A percentile compares a stretch with the other conserved stretches of the same genome.
phyloP scores from a whole-genome alignment of 2,113 vertebrate species.

The Corythornis vintsioides region DNA sequence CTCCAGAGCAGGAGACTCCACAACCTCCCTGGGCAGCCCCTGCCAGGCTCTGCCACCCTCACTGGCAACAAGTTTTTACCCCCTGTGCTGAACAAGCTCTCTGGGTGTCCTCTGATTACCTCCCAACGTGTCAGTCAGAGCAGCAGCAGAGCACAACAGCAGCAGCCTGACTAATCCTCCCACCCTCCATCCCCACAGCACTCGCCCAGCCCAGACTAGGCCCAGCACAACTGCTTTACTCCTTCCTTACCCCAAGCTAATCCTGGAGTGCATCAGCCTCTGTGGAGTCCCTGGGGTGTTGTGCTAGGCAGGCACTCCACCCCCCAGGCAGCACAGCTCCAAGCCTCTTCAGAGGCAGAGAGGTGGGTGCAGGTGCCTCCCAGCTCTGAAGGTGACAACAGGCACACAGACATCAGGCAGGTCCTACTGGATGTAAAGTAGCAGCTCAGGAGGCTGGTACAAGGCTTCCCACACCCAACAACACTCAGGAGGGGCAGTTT shows the following conservation, averaged over 20 bases:
- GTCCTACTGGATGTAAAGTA: background rate
- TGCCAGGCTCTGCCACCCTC: no score
- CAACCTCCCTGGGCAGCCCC: no score
- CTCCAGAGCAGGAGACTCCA: no score
- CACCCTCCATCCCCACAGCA: fast-evolving
- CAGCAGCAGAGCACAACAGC: background rate
- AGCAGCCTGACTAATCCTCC: background rate
- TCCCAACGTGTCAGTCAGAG: background rate
- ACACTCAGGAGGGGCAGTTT: background rate
- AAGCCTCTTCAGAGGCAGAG: background rate
- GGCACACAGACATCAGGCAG: background rate
- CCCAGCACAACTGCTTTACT: background rate
- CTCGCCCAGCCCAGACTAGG: background rate
- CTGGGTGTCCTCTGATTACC: background rate
- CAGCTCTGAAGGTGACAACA: background rate
- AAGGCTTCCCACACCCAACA: background rate
- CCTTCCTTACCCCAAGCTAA: background rate
- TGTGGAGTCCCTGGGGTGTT: background rate
- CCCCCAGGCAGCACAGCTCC: background rate
- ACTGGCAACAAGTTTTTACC: background rate
- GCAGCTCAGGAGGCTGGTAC: background rate
- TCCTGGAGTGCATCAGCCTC: background rate
- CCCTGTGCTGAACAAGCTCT: fast-evolving
- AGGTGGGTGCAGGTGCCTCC: background rate
- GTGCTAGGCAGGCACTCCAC: background rate